Percentiles rank a stretch among this genome's conserved stretches.
Evolutionary conservation across 2,797 vertebrate species (phyloP).

Genomic region (Tinamus major): DNA sequence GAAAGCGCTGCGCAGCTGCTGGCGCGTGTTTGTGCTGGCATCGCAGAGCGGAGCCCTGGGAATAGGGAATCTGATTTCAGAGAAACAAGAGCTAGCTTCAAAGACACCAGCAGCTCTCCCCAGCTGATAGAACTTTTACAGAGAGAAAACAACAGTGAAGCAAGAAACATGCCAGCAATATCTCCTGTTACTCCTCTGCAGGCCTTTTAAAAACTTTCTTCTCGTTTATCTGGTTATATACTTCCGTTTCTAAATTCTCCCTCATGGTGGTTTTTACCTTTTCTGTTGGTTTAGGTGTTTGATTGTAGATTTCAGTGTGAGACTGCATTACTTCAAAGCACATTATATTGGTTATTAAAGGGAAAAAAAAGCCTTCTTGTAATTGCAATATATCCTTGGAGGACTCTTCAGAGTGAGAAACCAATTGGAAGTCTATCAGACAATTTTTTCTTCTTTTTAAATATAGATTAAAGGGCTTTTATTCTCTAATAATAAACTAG

Average conservation of each 20-base stretch:
- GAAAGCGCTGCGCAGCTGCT: constrained; percentile 78
- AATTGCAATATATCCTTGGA: constrained; percentile 59
- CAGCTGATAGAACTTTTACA: constrained; percentile 81
- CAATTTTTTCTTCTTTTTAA: neutral
- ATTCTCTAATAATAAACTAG: constrained; percentile 44
- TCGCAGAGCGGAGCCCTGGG: constrained; percentile 79
- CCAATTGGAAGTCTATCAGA: constrained; percentile 5
- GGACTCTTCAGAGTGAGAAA: constrained; percentile 38
- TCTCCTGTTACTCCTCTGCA: constrained; percentile 69
- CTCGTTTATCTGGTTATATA: constrained; percentile 67
- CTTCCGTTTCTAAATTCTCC: constrained; percentile 67
- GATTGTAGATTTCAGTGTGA: constrained; percentile 61
- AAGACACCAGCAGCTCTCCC: constrained; percentile 82
- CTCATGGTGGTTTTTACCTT: constrained; percentile 58
- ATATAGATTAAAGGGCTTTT: constrained; percentile 22
- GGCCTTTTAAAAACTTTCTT: constrained; percentile 71
- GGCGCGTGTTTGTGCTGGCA: constrained; percentile 81
- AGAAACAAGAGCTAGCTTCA: constrained; percentile 86
- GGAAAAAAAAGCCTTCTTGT: neutral
- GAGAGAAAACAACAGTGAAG: constrained; percentile 84
- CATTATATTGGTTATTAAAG: constrained; percentile 58
- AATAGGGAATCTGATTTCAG: constrained; percentile 85
- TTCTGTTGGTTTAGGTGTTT: constrained; percentile 86
- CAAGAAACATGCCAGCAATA: constrained; percentile 78
- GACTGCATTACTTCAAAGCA: constrained; percentile 48